A percentile compares a stretch with the other conserved stretches of the same genome.
phyloP scores from a whole-genome alignment of 2,113 vertebrate genomes.

The Glaucidium brasilianum region DNA sequence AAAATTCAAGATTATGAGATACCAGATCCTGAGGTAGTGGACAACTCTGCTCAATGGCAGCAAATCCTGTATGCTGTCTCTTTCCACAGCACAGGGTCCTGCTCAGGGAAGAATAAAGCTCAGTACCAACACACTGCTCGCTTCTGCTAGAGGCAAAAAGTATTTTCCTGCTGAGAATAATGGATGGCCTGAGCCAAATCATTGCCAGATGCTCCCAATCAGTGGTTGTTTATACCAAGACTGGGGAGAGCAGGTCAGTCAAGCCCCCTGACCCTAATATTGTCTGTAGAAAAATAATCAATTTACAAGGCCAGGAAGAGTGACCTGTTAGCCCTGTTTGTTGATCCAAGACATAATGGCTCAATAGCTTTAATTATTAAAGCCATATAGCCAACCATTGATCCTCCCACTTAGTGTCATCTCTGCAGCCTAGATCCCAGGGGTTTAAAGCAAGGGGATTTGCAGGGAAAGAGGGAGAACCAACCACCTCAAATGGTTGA shows the following conservation, averaged over 20 bases:
- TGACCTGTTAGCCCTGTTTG: constrained; percentile 54
- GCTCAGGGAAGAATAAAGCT: not conserved
- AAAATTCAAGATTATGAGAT: not conserved
- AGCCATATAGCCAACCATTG: constrained; percentile 32
- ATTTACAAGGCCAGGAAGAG: constrained; percentile 36
- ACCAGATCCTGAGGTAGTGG: not conserved
- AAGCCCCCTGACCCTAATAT: constrained; percentile 28
- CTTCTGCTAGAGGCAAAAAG: not conserved
- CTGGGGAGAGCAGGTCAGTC: constrained; percentile 14
- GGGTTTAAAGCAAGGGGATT: not conserved
- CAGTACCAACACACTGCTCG: not conserved
- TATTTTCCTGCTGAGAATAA: not conserved
- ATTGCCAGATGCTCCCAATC: constrained; percentile 19
- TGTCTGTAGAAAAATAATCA: constrained; percentile 47
- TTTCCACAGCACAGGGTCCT: accelerated
- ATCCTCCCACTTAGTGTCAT: constrained; percentile 44
- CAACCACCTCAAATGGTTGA: not conserved
- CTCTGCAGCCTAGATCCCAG: not conserved
- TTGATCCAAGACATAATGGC: constrained; percentile 61
- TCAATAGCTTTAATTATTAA: constrained; percentile 69
- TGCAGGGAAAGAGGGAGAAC: not conserved
- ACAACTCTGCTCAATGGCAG: not conserved
- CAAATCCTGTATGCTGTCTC: not conserved
- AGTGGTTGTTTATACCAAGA: constrained; percentile 17
- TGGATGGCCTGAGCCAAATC: not conserved